Percentiles rank a stretch among this genome's conserved stretches.
Evolutionary conservation across 2,797 vertebrate species (phyloP).

Genomic region (Phyllotis vaccarum): DNA sequence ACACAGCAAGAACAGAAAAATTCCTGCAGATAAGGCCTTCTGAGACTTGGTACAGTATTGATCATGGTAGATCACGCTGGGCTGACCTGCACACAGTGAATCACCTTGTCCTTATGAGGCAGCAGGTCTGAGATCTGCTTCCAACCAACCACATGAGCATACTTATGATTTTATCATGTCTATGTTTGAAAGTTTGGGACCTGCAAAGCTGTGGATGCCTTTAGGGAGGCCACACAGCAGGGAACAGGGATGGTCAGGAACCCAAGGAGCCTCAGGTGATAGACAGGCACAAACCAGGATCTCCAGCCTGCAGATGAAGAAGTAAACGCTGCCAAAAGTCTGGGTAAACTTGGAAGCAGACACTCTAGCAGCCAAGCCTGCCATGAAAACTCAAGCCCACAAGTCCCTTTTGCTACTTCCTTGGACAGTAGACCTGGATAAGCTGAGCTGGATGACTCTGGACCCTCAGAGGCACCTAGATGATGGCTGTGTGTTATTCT

Average conservation of each 20-base stretch:
- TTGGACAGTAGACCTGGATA: background rate
- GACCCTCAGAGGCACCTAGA: background rate
- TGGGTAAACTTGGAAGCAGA: background rate
- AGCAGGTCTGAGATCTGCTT: background rate
- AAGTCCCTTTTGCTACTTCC: background rate
- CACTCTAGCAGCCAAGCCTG: too few relatives aligned
- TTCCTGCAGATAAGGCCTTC: too few relatives aligned
- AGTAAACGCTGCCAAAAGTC: too few relatives aligned
- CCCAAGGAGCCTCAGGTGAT: background rate
- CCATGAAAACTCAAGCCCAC: background rate
- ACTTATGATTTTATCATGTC: background rate
- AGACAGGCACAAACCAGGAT: background rate
- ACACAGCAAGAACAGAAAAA: background rate
- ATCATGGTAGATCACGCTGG: background rate
- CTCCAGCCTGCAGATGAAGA: background rate
- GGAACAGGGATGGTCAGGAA: background rate
- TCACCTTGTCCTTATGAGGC: background rate
- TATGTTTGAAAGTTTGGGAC: background rate
- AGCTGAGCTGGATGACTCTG: background rate
- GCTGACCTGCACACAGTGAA: background rate
- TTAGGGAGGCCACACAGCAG: background rate
- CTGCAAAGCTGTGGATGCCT: background rate
- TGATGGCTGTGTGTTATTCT: background rate
- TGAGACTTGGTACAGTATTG: too few relatives aligned
- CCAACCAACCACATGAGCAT: background rate